Conservation (phyloP, 1,140 invertebrate genomes). For the Bradynema listronoti region DNA sequence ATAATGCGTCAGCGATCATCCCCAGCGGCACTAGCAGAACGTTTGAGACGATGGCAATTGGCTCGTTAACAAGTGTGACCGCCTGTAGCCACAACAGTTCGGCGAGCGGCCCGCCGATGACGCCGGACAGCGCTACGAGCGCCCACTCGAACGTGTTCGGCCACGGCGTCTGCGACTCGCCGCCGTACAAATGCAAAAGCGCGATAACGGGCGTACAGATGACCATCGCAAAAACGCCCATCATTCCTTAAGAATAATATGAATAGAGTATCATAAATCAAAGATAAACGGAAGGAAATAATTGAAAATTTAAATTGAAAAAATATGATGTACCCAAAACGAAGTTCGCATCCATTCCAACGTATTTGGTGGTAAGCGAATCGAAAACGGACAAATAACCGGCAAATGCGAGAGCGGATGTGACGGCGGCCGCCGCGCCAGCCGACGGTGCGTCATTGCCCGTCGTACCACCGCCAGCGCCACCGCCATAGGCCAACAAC, state of each 20-base stretch:
- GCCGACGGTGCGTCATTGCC: slow-evolving; percentile 30
- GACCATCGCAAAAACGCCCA: slow-evolving; percentile 39
- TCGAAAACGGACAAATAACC: slow-evolving; percentile 34
- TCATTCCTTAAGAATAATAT: slow-evolving; percentile 27
- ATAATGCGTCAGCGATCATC: slow-evolving; percentile 37
- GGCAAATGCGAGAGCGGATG: slow-evolving; percentile 38
- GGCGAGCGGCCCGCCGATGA: slow-evolving; percentile 40
- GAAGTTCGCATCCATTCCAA: slow-evolving; percentile 31
- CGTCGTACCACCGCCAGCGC: no score
- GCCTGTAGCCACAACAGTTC: slow-evolving; percentile 46
- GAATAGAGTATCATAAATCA: no score
- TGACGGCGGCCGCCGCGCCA: slow-evolving; percentile 30
- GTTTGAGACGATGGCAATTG: slow-evolving; percentile 37
- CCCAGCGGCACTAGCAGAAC: slow-evolving; percentile 38
- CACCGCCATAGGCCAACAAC: slow-evolving; percentile 28
- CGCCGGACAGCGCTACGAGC: slow-evolving; percentile 30
- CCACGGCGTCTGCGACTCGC: slow-evolving; percentile 35
- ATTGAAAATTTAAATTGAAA: neutral
- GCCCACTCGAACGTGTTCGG: slow-evolving; percentile 24
- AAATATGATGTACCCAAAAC: slow-evolving; percentile 32
- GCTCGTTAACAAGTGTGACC: slow-evolving; percentile 29
- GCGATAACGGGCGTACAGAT: slow-evolving; percentile 40
- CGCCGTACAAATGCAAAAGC: slow-evolving; percentile 26
- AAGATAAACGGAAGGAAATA: no score
- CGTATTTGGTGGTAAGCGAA: slow-evolving; percentile 14